Conservation (phyloP, 2,113 vertebrate genomes). For the Saguinus imperator region DNA sequence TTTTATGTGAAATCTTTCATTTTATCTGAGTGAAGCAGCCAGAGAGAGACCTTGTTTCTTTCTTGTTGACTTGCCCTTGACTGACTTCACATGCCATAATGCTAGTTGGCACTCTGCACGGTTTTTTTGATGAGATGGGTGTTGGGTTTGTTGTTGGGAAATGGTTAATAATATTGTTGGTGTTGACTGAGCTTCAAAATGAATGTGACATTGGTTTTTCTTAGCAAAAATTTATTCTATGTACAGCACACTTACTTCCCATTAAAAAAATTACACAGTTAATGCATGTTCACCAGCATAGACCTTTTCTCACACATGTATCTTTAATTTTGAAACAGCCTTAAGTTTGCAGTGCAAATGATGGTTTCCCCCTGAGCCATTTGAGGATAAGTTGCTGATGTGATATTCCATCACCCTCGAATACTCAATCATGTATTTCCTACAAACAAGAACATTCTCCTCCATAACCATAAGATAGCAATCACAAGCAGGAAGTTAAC, state of each 20-base stretch:
- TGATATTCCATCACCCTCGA: neutral
- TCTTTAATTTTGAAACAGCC: neutral
- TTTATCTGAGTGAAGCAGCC: neutral
- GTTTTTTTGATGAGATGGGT: neutral
- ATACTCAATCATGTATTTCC: neutral
- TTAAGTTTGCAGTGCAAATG: neutral
- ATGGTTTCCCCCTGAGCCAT: neutral
- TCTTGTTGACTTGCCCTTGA: neutral
- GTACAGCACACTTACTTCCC: neutral
- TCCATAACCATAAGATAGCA: neutral
- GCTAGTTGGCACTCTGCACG: neutral
- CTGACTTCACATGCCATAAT: neutral
- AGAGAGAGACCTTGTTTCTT: neutral
- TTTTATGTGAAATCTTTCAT: neutral
- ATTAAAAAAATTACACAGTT: neutral
- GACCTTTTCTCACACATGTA: neutral
- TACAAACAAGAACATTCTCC: neutral
- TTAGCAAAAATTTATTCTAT: neutral
- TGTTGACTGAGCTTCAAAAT: neutral
- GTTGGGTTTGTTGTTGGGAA: neutral
- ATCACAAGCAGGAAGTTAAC: neutral
- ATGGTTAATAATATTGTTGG: neutral
- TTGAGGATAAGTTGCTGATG: neutral
- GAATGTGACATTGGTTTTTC: neutral
- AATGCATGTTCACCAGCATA: neutral